Evolutionary conservation across 2,888 invertebrate genomes (phyloP).

Genomic region (Chironomus tentans): DNA sequence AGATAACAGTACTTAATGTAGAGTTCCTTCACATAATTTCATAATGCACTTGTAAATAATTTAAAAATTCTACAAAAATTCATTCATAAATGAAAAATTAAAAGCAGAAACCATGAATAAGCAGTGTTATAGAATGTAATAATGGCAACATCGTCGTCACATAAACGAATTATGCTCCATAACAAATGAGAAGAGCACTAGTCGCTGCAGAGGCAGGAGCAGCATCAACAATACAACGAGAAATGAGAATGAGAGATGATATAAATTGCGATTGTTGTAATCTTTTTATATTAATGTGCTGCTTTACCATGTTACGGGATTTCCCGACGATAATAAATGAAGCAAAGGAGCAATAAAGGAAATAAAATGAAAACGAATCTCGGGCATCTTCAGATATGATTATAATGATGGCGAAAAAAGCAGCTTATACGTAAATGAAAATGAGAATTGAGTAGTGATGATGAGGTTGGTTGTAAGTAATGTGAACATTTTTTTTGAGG

Average conservation of each 20-base stretch:
- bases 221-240: background rate
- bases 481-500: too few species aligned
- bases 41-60: background rate
- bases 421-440: background rate
- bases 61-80: background rate
- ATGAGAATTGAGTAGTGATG: too few species aligned
- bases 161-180: slow-evolving; percentile 7
- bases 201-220: too few species aligned
- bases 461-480: too few species aligned
- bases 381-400: background rate
- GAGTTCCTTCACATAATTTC: background rate
- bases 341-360: slow-evolving; percentile 22
- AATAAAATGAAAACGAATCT: slow-evolving; percentile 21
- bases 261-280: slow-evolving; percentile 25
- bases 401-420: background rate
- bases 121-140: background rate
- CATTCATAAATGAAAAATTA: background rate
- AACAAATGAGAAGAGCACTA: too few species aligned
- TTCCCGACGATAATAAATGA: slow-evolving; percentile 25
- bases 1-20: background rate
- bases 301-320: background rate
- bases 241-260: background rate
- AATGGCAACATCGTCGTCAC: slow-evolving; percentile 12
- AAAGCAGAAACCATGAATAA: background rate
- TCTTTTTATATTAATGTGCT: slow-evolving; percentile 21